Evolutionary conservation across 2,888 invertebrate genomes (phyloP).

Genomic region (Dryobotodes eremita): DNA sequence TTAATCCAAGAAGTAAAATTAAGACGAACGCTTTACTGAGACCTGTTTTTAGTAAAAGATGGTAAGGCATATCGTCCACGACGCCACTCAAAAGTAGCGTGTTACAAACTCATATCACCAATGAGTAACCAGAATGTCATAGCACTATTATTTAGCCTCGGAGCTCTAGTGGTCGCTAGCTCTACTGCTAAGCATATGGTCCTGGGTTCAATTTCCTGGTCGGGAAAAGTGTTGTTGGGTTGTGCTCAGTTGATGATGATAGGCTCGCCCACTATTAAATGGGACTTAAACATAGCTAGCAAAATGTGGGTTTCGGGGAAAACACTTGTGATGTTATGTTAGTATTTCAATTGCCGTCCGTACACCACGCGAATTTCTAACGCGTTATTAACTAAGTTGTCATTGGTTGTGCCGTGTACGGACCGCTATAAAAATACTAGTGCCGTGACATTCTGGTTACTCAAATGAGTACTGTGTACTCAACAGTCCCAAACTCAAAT

Average conservation of each 20-base stretch:
- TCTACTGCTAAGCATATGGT: too few species aligned
- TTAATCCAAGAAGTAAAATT: constrained; percentile 61
- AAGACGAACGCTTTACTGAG: constrained; percentile 44
- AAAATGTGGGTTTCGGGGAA: not conserved
- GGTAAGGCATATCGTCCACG: not conserved
- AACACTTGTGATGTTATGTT: not conserved
- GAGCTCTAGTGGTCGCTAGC: too few species aligned
- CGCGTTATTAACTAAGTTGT: not conserved
- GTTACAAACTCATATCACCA: not conserved
- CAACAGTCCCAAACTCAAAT: too few species aligned
- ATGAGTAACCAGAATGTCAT: not conserved
- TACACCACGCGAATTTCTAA: not conserved
- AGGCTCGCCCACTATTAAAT: too few species aligned
- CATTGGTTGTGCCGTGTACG: not conserved
- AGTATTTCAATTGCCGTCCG: not conserved
- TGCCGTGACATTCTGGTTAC: not conserved
- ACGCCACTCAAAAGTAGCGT: not conserved
- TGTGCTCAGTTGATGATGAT: too few species aligned
- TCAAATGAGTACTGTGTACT: too few species aligned
- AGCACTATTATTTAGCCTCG: too few species aligned
- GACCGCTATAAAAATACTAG: not conserved
- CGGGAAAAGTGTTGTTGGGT: too few species aligned
- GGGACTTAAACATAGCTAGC: too few species aligned
- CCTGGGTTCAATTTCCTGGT: too few species aligned
- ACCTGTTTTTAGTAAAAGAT: constrained; percentile 22